Evolutionary conservation across 2,888 invertebrate genomes (phyloP).

Genomic region (Caenorhabditis panamensis): DNA sequence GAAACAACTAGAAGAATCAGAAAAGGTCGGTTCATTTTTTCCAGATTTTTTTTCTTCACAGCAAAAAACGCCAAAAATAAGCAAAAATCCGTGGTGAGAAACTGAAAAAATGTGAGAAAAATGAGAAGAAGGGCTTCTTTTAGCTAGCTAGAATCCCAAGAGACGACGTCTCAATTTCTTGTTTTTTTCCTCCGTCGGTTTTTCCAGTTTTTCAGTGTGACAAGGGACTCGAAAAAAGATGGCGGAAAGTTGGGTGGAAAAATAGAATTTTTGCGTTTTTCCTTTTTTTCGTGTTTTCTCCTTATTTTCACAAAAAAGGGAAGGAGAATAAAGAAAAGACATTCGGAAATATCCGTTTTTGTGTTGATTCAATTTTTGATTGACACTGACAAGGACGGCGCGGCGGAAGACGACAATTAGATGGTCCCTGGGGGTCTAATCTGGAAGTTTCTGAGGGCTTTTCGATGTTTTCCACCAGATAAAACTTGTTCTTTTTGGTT

Average conservation of each 20-base stretch:
- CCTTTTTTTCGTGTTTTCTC: no score
- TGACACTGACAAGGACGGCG: conserved; percentile 15
- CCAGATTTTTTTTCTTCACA: no score
- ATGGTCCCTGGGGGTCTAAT: not conserved
- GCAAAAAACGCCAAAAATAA: no score
- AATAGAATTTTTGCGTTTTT: no score
- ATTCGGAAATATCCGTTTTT: conserved; percentile 29
- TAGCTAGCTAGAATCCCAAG: conserved; percentile 29
- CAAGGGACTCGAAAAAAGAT: no score
- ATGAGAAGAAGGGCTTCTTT: conserved; percentile 28
- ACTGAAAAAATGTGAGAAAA: not conserved
- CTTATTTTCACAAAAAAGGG: no score
- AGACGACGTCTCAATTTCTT: conserved; percentile 37
- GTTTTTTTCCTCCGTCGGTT: conserved; percentile 17
- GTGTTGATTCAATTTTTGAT: conserved; percentile 42
- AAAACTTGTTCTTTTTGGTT: no score
- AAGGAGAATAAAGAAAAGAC: conserved; percentile 8
- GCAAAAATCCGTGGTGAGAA: not conserved
- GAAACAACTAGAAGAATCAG: not conserved
- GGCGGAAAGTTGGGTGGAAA: no score
- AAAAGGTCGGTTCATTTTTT: not conserved
- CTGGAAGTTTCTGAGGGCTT: not conserved
- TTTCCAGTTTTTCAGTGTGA: conserved; percentile 12
- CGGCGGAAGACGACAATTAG: not conserved
- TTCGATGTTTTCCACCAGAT: not conserved